Evolutionary conservation across 2,797 vertebrate species (phyloP), one percentile per base, ranked within the genome.

Genomic region (Chloroceryle inda): DNA sequence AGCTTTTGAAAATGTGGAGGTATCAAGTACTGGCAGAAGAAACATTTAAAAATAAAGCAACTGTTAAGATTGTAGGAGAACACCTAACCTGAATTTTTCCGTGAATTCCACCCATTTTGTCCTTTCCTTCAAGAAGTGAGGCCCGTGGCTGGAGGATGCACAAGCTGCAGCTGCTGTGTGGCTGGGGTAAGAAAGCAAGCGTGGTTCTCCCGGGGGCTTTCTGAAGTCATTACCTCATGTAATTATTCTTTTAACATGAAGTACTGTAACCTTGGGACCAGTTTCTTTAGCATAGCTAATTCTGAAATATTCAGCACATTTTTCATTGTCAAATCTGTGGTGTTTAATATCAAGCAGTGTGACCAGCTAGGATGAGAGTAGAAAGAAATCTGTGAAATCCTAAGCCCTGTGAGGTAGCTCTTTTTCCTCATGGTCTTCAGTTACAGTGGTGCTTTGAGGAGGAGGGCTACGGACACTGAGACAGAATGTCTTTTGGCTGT

Each of bases 361-460:
- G 8, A 42, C 23, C 21, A 31, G 29, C 42, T 50, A 61, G 31
- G 35, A 20, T 9, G 7, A 68, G 67, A 66, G 29, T 50, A 58
- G 45, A 50, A 69, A 24, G 58, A 44, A 31, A 15, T n/a, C 18
- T 79, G 20, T 42, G 53, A 61, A 52, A 47, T 55, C 56, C 47
- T 14, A 21, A 19, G 18, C 24, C 10, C 13, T 26, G 0, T 6
- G 42, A 68, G 29, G 37, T 5, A 67, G 16, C 29, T 53, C 33
- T 63, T 85, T 44, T 79, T 11, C 15, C 74, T 23, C 49, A 22
- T 11, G 59, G 29, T 37, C 5, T 20, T 61, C 33, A 82, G 31
- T 56, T 56, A 67, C 35, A 0, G 0, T 0, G 3, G 15, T 44
- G 44, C 40, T 71, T 47, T 4, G 7, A 74, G 5, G 8, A 90